These are phyloP conservation scores for Sardina pilchardus DNA, from an alignment of 2,113 vertebrate species.

Conservation along the genomic window DNA sequence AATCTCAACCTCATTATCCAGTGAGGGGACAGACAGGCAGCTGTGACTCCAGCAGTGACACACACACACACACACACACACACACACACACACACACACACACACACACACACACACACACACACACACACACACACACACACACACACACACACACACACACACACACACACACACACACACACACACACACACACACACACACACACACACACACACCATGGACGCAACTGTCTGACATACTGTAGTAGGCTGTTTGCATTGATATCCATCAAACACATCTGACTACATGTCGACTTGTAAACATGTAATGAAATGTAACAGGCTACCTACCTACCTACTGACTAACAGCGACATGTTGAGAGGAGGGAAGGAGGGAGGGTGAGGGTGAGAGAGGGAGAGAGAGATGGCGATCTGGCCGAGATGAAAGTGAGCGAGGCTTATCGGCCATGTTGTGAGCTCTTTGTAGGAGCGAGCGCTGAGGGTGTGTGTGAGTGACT, in stretches of 20 bases:
- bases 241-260: too few species aligned
- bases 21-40: too few species aligned
- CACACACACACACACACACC: neutral
- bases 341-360: too few species aligned
- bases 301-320: too few species aligned
- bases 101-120: too few species aligned
- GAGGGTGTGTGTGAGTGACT: neutral
- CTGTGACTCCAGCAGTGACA: neutral
- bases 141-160: neutral
- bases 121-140: neutral
- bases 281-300: too few species aligned
- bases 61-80: neutral
- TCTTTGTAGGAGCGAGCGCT: neutral
- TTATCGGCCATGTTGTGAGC: neutral
- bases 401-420: neutral
- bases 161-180: neutral
- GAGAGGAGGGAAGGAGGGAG: neutral
- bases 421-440: neutral
- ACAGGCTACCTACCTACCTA: too few species aligned
- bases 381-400: constrained; percentile 45
- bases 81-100: too few species aligned
- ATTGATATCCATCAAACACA: too few species aligned
- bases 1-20: neutral
- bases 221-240: too few species aligned
- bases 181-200: neutral